Evolutionary conservation across 2,113 vertebrate genomes (phyloP), one percentile per base, ranked within the genome.

Genomic region (Steatornis caripensis): DNA sequence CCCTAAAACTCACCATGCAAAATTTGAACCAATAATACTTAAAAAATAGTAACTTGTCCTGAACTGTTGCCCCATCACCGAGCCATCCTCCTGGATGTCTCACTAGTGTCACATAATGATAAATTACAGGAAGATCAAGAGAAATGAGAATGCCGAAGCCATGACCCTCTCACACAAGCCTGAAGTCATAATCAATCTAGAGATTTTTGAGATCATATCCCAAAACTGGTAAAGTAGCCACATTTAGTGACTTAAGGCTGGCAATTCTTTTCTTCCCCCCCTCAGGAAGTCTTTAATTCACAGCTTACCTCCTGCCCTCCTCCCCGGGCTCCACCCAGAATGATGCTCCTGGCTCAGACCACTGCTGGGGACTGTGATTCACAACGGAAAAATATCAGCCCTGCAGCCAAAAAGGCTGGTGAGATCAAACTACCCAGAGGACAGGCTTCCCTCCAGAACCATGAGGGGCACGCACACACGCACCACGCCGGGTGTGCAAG

Each of bases 401-500:
- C 80, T 75, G 45, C 3, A 34, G 84, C 87, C 6, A 29, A 70
- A 58, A 49, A 65, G 24, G 34, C 11, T 53, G 41, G 48, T 2
- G 45, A 77, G 91, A 82, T 76, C 45, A 69, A 90, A 80, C 78
- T 30, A 41, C 20, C 26, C 77, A 75, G 58, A 64, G 45, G 53
- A 76, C 20, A 34, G 0, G 0, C 17, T 90, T 93, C 77, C 58
- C 49, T 89, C 24, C 77, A 61, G 45, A 51, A 7, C 14, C 7
- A 46, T 5, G 5, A 22, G 0, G 0, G 46, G 5, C 37, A 26
- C 0, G 1, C 12, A 32, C 4, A 15, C 41, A 43, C 41, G 8
- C 58, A 34, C 15, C 20, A 3, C 0, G 0, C 16, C 1, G 0
- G 20, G 46, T 0, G 0, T 5, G 74, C 45, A n/a, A 65, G n/a